phyloP scores from a whole-genome alignment of 2,888 invertebrate species.

The Apomyelois bistriatella region DNA sequence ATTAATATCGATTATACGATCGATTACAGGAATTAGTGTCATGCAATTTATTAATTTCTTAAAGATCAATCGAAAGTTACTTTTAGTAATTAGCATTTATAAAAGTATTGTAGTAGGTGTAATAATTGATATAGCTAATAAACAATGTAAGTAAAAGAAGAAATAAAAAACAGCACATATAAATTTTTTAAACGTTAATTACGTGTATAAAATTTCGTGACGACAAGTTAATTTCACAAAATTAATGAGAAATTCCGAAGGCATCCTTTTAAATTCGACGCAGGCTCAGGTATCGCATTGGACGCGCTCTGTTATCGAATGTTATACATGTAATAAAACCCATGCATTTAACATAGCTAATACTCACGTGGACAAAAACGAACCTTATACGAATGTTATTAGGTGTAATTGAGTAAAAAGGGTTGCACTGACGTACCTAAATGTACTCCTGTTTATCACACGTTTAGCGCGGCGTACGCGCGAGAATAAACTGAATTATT shows the following conservation, averaged over 20 bases:
- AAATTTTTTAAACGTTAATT: background rate
- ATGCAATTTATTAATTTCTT: background rate
- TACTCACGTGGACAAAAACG: conserved; percentile 25
- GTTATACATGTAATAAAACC: conserved; percentile 14
- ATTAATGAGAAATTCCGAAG: conserved; percentile 27
- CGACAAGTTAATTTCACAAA: conserved; percentile 9
- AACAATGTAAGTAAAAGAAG: background rate
- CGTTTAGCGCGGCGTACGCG: conserved; percentile 63
- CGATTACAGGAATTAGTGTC: background rate
- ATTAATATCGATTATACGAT: background rate
- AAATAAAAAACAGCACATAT: background rate
- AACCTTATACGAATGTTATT: conserved; percentile 22
- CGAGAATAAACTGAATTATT: conserved; percentile 51
- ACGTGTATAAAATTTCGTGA: conserved; percentile 1
- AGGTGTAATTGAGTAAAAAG: conserved; percentile 14
- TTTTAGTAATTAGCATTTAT: background rate
- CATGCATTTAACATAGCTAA: conserved; percentile 8
- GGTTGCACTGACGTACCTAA: conserved; percentile 55
- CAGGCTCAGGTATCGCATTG: conserved; percentile 17
- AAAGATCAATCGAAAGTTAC: too few species aligned
- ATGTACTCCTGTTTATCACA: conserved; percentile 33
- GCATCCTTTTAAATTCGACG: conserved; percentile 31
- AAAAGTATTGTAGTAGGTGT: background rate
- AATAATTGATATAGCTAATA: background rate
- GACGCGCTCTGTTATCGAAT: conserved; percentile 10